Conservation (phyloP, 2,797 vertebrate genomes). For the Neosilurus mollespiculum region DNA sequence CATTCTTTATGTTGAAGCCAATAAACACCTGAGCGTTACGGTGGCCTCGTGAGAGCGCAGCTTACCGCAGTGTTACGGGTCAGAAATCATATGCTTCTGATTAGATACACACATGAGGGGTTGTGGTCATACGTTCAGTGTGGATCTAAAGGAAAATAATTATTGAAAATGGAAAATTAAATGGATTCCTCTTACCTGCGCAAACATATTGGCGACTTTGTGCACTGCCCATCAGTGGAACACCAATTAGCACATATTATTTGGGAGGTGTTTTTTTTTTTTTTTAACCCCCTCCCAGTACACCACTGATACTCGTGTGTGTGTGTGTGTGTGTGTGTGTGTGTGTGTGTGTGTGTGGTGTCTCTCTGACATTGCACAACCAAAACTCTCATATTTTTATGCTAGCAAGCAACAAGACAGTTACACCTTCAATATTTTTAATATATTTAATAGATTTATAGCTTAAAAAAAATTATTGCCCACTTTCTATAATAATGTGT, state of each 20-base stretch:
- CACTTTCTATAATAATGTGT: neutral
- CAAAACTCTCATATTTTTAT: neutral
- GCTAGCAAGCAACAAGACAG: too few species aligned
- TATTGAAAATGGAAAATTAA: neutral
- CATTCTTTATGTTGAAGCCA: constrained; percentile 36
- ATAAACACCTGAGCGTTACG: constrained; percentile 20
- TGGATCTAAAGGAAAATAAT: neutral
- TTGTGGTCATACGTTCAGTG: neutral
- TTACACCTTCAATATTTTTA: neutral
- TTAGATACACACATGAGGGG: neutral
- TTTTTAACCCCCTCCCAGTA: neutral
- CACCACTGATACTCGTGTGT: neutral
- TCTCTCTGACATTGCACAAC: neutral
- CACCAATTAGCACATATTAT: neutral
- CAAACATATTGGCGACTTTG: neutral
- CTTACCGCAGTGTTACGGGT: neutral
- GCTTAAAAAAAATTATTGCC: neutral
- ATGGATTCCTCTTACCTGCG: neutral
- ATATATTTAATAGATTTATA: neutral
- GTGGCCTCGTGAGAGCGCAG: constrained; percentile 2
- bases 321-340: neutral
- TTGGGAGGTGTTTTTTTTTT: neutral
- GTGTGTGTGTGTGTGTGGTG: neutral
- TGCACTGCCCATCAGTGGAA: neutral
- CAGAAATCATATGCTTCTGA: neutral